Evolutionary conservation across 1,140 invertebrate genomes (phyloP), one percentile per base, ranked within the genome.

Genomic region (Gryon sp.): DNA sequence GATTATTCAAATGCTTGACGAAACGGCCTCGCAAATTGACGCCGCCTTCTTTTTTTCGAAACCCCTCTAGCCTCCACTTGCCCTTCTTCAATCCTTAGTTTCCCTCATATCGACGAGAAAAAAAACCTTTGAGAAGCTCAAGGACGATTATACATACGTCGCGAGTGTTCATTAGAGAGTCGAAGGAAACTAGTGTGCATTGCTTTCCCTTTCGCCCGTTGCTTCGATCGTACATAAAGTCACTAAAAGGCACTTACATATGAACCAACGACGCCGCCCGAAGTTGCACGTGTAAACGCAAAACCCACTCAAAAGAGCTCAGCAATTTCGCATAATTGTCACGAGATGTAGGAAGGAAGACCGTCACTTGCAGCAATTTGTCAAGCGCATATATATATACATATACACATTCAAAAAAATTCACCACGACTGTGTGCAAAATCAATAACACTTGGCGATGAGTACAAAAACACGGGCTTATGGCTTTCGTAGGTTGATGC

Each of bases 161-260:
- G 48, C 32, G 66, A 45, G 40, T 30, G 45, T 60, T 74, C 70
- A 38, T 74, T 74, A 74, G 70, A 53, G 60, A n/a, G n/a, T 74
- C 53, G 60, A 45, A 26, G 26, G 34, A 70, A 68, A 68, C 52
- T 34, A 22, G 45, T 34, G 52, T 70, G n/a, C n/a, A n/a, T 70
- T 60, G 55, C 66, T 72, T 59, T 53, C 55, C 50, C 68, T 72
- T 52, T 53, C 55, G 66, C 72, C 28, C 15, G 80, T 68, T 66
- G 77, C 78, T 78, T 76, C 80, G 79, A 83, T 83, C 75, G 79
- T 63, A 5, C 22, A 24, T n/a, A 63, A 76, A 78, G 70, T 76
- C 74, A 80, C 82, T 82, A 74, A 80, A 74, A 59, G 76, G 74
- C 78, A 78, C 80, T 79, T 82, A 73, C 70, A 48, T 57, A 32